Conservation (phyloP, 2,113 vertebrate species). For the Coptodon rendalli region DNA sequence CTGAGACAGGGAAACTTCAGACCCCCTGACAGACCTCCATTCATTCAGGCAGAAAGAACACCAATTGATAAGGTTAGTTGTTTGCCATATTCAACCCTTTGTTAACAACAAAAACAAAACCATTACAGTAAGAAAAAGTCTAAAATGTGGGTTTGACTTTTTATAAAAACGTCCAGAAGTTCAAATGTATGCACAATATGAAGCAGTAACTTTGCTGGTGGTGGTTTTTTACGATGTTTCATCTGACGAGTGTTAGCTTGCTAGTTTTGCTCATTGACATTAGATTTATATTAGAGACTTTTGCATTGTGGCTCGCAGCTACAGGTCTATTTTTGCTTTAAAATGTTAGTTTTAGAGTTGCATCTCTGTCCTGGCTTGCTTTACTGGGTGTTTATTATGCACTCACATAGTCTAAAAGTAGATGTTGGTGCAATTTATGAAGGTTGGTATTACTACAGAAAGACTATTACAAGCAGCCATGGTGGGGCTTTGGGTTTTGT, state of each 20-base stretch:
- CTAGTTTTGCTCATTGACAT: not conserved
- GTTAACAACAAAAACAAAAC: not conserved
- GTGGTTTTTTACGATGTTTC: not conserved
- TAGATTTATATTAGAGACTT: not conserved
- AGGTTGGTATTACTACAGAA: not conserved
- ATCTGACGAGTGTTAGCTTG: not conserved
- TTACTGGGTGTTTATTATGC: not conserved
- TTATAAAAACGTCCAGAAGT: not conserved
- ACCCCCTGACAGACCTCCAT: slow-evolving; percentile 34
- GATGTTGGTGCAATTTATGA: not conserved
- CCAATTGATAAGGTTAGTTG: slow-evolving; percentile 64
- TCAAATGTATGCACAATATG: not conserved
- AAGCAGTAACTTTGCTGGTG: not conserved
- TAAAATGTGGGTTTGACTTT: not conserved
- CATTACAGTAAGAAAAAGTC: not conserved
- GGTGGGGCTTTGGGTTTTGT: fast-evolving
- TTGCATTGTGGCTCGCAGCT: not conserved
- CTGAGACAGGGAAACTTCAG: slow-evolving; percentile 54
- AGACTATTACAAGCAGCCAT: not conserved
- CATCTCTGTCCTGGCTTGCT: not conserved
- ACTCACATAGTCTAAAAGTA: not conserved
- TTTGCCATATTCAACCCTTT: not conserved
- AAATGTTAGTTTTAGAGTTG: not conserved
- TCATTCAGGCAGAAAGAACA: slow-evolving; percentile 35
- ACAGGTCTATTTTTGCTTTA: not conserved